phyloP scores from a whole-genome alignment of 2,888 invertebrate species.

The Lagria hirta region DNA sequence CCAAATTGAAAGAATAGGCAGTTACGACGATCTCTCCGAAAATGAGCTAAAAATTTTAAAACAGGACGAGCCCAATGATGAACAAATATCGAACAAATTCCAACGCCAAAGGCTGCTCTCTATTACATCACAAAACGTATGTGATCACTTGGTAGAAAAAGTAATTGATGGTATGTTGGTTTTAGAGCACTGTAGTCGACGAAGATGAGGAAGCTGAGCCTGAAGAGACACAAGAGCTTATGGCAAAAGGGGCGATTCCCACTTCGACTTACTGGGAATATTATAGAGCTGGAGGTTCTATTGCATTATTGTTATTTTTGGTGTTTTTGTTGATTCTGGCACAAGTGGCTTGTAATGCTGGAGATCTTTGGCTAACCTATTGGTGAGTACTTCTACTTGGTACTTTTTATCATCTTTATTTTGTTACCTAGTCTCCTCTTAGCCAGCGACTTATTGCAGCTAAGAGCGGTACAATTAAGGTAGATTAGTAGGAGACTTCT shows the following conservation, averaged over 20 bases:
- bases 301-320: constrained; percentile 59
- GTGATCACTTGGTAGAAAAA: constrained; percentile 16
- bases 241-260: constrained; percentile 65
- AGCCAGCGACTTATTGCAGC: no score
- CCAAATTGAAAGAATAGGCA: constrained; percentile 61
- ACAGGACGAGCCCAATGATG: constrained; percentile 46
- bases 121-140: constrained; percentile 44
- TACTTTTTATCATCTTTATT: constrained; percentile 7
- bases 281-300: constrained; percentile 68
- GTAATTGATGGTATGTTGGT: constrained; percentile 9
- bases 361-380: constrained; percentile 76
- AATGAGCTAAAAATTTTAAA: constrained; percentile 48
- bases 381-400: constrained; percentile 72
- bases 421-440: not conserved
- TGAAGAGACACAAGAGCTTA: constrained; percentile 65
- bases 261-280: constrained; percentile 67
- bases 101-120: constrained; percentile 39
- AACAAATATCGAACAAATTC: constrained; percentile 41
- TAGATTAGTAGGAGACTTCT: no score
- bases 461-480: no score
- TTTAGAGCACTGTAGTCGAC: constrained; percentile 44
- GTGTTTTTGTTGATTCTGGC: constrained; percentile 63
- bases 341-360: constrained; percentile 68
- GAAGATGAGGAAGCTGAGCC: constrained; percentile 56
- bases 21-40: constrained; percentile 60